Conservation (phyloP, 2,888 invertebrate genomes). For the Melanargia galathea region DNA sequence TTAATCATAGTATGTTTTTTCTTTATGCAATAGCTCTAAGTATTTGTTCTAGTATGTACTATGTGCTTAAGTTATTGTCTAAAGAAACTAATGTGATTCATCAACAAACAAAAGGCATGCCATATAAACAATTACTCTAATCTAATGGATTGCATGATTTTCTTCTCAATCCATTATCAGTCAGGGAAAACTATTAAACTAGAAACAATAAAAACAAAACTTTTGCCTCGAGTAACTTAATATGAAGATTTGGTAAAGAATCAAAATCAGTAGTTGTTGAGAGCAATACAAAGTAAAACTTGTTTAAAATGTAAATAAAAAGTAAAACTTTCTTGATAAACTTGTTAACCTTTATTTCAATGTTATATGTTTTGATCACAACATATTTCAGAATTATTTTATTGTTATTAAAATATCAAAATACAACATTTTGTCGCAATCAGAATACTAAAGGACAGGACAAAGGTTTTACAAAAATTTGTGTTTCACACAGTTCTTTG, state of each 20-base stretch:
- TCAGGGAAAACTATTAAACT: background rate
- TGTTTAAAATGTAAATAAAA: background rate
- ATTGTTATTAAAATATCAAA: background rate
- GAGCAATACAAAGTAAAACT: background rate
- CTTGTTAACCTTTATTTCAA: background rate
- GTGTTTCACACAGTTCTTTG: background rate
- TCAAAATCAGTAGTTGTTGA: background rate
- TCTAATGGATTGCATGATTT: conserved; percentile 5
- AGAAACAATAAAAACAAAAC: background rate
- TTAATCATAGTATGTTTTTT: conserved; percentile 6
- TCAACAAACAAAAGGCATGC: conserved; percentile 35
- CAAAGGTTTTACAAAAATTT: background rate
- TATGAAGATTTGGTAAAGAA: background rate
- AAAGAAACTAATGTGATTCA: conserved; percentile 42
- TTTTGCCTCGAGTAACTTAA: background rate
- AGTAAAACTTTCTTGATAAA: background rate
- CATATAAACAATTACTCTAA: conserved; percentile 17
- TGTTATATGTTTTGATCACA: background rate
- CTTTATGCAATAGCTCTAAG: background rate
- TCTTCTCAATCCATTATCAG: background rate
- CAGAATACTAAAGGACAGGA: background rate
- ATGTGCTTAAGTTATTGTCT: conserved; percentile 42
- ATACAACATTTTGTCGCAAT: background rate
- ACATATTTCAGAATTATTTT: background rate
- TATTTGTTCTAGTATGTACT: conserved; percentile 19